These are phyloP conservation scores for Itoplectis maculator DNA, from an alignment of 2,888 invertebrate genomes.

Conservation along the genomic window DNA sequence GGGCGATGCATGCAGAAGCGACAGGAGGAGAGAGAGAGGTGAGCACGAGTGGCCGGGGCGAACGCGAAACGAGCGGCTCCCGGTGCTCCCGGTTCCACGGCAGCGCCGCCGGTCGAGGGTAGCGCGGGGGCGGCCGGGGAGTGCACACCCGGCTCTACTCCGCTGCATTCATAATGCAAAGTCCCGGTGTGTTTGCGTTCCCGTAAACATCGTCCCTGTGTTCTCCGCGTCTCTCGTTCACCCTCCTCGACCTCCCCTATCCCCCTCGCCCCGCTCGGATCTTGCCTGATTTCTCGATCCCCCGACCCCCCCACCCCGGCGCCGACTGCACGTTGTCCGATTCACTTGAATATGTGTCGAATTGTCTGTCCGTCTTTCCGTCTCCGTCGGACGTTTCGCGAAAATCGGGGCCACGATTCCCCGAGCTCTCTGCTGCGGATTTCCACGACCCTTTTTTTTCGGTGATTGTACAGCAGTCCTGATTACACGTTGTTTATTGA, in stretches of 20 bases:
- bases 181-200: slow-evolving; percentile 80
- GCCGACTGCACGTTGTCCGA: background rate
- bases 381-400: slow-evolving; percentile 30
- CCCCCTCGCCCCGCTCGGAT: too few species aligned
- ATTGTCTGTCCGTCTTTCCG: slow-evolving; percentile 40
- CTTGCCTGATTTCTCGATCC: slow-evolving; percentile 53
- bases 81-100: slow-evolving; percentile 42
- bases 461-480: too few species aligned
- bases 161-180: slow-evolving; percentile 83
- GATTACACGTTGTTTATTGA: too few species aligned
- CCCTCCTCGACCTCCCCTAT: slow-evolving; percentile 43
- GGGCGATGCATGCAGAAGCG: slow-evolving; percentile 56
- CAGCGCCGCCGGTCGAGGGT: slow-evolving; percentile 60
- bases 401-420: slow-evolving; percentile 62
- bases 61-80: slow-evolving; percentile 61
- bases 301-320: slow-evolving; percentile 29
- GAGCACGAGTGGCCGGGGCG: slow-evolving; percentile 46
- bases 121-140: slow-evolving; percentile 62
- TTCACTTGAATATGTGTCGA: slow-evolving; percentile 30
- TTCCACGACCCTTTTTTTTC: too few species aligned
- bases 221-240: slow-evolving; percentile 69
- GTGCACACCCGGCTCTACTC: slow-evolving; percentile 78
- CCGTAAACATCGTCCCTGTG: slow-evolving; percentile 80
- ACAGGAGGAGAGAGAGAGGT: too few species aligned
- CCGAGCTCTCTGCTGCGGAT: slow-evolving; percentile 20